These are phyloP conservation scores for Miniopterus natalensis DNA, from an alignment of 2,113 vertebrate species.

Conservation along the genomic window DNA sequence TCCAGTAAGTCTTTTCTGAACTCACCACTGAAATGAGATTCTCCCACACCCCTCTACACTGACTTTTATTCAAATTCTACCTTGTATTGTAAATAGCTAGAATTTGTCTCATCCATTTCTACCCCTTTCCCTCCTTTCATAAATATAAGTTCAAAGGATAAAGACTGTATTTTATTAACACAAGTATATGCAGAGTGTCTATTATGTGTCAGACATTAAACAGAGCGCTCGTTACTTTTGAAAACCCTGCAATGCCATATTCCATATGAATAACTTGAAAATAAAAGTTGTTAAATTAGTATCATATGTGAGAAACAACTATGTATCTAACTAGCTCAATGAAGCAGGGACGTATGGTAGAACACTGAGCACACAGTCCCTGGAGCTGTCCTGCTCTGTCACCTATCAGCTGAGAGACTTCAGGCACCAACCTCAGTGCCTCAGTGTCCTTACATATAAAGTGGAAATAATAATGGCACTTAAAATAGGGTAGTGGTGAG, in stretches of 20 bases:
- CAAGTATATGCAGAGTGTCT: background rate
- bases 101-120: slow-evolving; percentile 35
- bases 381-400: background rate
- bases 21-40: slow-evolving; percentile 17
- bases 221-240: slow-evolving; percentile 6
- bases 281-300: slow-evolving; percentile 37
- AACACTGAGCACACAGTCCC: background rate
- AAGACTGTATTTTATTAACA: background rate
- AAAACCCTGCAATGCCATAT: slow-evolving; percentile 26
- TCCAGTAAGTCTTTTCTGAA: slow-evolving; percentile 42
- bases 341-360: background rate
- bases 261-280: slow-evolving; percentile 12
- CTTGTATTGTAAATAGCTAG: slow-evolving; percentile 45
- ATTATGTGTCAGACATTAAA: background rate
- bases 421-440: background rate
- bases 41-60: background rate
- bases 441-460: background rate
- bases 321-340: fast-evolving
- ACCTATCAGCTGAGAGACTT: background rate
- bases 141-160: slow-evolving; percentile 47
- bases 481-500: background rate
- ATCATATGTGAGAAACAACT: background rate
- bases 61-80: slow-evolving; percentile 48
- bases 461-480: background rate
- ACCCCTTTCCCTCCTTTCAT: background rate